Evolutionary conservation across 2,888 invertebrate species (phyloP), one percentile per base, ranked within the genome.

Genomic region (Mimas tiliae): DNA sequence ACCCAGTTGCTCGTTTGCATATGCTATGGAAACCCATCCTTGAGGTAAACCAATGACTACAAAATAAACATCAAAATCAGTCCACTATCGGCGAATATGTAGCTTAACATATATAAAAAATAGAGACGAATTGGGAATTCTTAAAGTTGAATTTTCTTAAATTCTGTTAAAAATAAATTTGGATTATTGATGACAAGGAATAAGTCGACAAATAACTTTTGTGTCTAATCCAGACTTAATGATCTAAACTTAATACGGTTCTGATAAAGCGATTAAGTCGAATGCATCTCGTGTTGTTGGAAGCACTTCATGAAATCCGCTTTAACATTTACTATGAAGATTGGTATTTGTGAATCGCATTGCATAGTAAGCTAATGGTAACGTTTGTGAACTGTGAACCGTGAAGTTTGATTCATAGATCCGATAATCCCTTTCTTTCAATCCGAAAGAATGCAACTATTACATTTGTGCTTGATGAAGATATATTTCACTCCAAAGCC

Each of bases 241-340:
- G 19, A 8, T 58, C 38, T 58, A 58, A 58, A 42, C 58, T 58
- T 58, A 58, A 42, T 55, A 55, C 16, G 16, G 19, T 12, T 19
- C 12, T 42, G 19, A 58, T 55, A 9, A 38, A 58, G 38, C 58
- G 58, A 58, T 58, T 42, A 58, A 42, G 19, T 42, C 19, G 42
- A 58, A 16, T 42, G 58, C 58, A 58, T 42, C 42, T 11, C 12
- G 19, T 58, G 19, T 58, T 50, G 8, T 50, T 6, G 16, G 7
- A 16, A 58, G 38, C 19, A 42, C 19, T 58, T 58, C 58, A 19
- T 19, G 38, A 58, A 58, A 58, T 58, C 42, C 58, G 6, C 58
- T 58, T 19, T 38, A 38, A 12, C 12, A 19, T 42, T 42, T 58
- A 12, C 42, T 58, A 53, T 14, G 11, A 45, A 45, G 45, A 45